Evolutionary conservation across 2,113 vertebrate genomes (phyloP).

Genomic region (Colinus virginianus): DNA sequence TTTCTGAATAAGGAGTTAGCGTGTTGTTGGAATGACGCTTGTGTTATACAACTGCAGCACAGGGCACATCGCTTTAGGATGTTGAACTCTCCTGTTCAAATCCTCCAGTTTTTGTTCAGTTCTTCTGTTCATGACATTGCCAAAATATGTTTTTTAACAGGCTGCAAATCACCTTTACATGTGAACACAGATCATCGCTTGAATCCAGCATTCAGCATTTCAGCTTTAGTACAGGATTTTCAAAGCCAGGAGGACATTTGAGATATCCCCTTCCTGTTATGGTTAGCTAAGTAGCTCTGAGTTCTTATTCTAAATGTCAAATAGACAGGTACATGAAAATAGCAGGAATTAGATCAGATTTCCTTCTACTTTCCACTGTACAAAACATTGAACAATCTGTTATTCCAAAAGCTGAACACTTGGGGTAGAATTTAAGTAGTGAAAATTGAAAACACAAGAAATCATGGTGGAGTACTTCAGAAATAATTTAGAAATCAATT

Average conservation of each 20-base stretch:
- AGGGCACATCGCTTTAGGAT: background rate
- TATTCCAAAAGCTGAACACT: background rate
- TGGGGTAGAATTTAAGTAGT: background rate
- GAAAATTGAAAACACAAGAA: conserved; percentile 24
- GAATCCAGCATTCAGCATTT: conserved; percentile 3
- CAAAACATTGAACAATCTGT: conserved; percentile 1
- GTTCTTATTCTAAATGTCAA: conserved; percentile 32
- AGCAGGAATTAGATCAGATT: conserved; percentile 23
- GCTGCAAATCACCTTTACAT: conserved; percentile 28
- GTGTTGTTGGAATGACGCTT: background rate
- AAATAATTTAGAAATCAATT: conserved; percentile 19
- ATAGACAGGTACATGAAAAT: background rate
- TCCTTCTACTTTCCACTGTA: conserved; percentile 2
- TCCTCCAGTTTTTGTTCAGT: background rate
- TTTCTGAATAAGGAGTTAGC: background rate
- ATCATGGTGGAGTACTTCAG: background rate
- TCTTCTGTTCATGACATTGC: background rate
- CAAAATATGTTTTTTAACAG: conserved; percentile 15
- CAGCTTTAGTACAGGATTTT: conserved; percentile 20
- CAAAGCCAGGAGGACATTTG: background rate
- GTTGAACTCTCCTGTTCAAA: background rate
- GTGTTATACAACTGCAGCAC: background rate
- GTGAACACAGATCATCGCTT: background rate
- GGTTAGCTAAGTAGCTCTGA: conserved; percentile 31
- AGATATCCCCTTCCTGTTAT: background rate